Conservation (phyloP, 2,113 vertebrate species). For the Heterochromis multidens region DNA sequence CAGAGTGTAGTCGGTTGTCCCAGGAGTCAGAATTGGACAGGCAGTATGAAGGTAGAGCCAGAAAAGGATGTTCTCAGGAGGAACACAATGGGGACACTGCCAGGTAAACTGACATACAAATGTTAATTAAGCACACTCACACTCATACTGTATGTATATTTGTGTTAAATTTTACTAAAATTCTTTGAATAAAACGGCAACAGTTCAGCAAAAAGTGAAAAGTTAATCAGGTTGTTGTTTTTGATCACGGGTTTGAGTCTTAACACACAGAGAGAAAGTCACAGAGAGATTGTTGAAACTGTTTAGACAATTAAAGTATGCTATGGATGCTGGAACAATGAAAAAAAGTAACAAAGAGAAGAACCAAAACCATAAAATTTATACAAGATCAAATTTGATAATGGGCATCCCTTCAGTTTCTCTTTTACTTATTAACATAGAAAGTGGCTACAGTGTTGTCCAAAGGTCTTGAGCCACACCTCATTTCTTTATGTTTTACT, state of each 20-base stretch:
- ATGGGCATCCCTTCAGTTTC: too few relatives aligned
- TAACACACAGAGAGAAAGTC: background rate
- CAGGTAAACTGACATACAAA: slow-evolving; percentile 41
- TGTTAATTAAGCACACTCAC: background rate
- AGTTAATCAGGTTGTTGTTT: background rate
- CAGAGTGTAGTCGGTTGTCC: slow-evolving; percentile 41
- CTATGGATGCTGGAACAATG: too few relatives aligned
- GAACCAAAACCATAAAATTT: too few relatives aligned
- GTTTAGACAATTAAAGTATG: background rate
- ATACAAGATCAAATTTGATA: too few relatives aligned
- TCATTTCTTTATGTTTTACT: background rate
- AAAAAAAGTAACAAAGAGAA: too few relatives aligned
- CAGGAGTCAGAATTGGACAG: slow-evolving; percentile 49
- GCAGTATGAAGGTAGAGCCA: slow-evolving; percentile 13
- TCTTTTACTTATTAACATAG: too few relatives aligned
- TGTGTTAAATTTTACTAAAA: background rate
- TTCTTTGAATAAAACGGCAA: background rate
- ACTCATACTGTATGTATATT: background rate
- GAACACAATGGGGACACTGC: slow-evolving; percentile 38
- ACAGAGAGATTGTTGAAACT: background rate
- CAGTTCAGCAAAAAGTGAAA: background rate
- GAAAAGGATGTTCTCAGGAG: slow-evolving; percentile 24
- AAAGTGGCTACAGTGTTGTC: too few relatives aligned
- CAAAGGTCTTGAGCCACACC: background rate
- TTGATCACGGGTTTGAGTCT: background rate